Evolutionary conservation across 2,797 vertebrate species (phyloP).

Genomic region (Rallus crepitans): DNA sequence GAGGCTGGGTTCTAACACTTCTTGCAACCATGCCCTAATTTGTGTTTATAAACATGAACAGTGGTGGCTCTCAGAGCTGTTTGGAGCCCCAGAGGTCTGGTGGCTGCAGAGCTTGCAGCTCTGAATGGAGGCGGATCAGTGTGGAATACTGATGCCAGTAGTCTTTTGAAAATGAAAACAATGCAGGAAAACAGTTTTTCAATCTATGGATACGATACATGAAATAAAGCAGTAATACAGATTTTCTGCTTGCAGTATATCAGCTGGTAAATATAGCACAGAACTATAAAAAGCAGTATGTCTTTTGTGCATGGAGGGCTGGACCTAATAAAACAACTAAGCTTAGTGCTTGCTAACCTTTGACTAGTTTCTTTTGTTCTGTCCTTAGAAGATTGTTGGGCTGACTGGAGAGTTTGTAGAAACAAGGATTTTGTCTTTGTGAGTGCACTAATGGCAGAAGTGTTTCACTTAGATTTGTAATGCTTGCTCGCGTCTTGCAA

Average conservation of each 20-base stretch:
- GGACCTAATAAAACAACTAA: background rate
- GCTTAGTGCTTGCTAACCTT: background rate
- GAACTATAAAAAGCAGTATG: background rate
- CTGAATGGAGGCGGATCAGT: background rate
- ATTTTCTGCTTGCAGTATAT: background rate
- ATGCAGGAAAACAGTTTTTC: background rate
- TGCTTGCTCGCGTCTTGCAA: background rate
- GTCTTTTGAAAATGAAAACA: background rate
- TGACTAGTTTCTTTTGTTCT: background rate
- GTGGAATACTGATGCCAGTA: background rate
- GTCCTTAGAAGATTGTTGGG: background rate
- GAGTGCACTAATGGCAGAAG: background rate
- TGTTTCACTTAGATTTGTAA: background rate
- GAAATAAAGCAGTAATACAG: background rate
- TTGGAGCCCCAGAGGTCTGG: background rate
- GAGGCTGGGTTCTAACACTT: background rate
- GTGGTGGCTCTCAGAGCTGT: background rate
- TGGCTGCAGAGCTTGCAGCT: background rate
- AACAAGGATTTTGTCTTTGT: background rate
- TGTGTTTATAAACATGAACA: background rate
- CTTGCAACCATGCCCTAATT: background rate
- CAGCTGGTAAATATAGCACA: slow-evolving; percentile 26
- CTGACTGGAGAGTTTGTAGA: background rate
- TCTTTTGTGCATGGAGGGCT: background rate
- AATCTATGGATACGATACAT: background rate